Conservation (phyloP, 2,888 invertebrate species). For the Erannis defoliaria region DNA sequence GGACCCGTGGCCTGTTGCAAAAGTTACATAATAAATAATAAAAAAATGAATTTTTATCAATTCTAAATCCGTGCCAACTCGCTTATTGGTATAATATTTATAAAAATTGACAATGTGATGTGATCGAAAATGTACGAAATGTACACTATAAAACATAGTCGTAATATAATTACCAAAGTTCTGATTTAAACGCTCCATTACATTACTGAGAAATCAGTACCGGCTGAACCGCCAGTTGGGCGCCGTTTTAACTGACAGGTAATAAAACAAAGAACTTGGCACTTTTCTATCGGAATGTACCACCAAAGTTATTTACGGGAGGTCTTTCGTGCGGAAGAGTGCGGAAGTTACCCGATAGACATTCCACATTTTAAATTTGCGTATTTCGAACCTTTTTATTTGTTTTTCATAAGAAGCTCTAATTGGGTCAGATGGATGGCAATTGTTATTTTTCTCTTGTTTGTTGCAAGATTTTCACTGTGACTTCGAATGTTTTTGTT, state of each 20-base stretch:
- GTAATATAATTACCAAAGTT: background rate
- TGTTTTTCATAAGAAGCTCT: background rate
- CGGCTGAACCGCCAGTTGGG: conserved; percentile 18
- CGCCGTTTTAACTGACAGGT: conserved; percentile 19
- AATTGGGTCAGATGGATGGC: background rate
- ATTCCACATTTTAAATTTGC: conserved; percentile 13
- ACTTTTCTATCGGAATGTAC: conserved; percentile 27
- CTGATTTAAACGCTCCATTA: background rate
- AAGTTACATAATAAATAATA: too few species aligned
- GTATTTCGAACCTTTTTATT: conserved; percentile 1
- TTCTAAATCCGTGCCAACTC: too few species aligned
- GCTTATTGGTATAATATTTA: too few species aligned
- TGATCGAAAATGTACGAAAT: background rate
- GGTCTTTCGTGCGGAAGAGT: conserved; percentile 17
- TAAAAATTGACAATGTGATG: too few species aligned
- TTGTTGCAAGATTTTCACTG: background rate
- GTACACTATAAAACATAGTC: background rate
- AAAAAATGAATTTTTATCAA: too few species aligned
- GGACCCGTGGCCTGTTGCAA: too few species aligned
- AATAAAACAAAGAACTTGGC: conserved; percentile 34
- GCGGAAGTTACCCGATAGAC: conserved; percentile 18
- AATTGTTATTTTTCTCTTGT: background rate
- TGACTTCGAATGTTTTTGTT: too few species aligned
- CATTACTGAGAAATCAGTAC: conserved; percentile 6
- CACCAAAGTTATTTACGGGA: conserved; percentile 18